phyloP scores from a whole-genome alignment of 2,797 vertebrate species.

The Catostomus latipinnis region DNA sequence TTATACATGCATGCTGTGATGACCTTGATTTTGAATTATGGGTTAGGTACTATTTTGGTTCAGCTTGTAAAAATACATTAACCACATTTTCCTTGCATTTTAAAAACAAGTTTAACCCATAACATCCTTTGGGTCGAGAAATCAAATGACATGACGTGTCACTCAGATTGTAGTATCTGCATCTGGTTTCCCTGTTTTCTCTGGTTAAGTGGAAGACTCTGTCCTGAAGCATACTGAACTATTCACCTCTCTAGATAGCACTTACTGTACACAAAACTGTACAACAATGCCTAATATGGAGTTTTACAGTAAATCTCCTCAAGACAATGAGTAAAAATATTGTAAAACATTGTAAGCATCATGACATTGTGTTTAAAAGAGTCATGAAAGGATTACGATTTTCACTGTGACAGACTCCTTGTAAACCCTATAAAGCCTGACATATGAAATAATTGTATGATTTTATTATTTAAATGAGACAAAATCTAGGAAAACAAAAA shows the following conservation, averaged over 20 bases:
- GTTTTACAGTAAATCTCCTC: constrained; percentile 13
- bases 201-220: constrained; percentile 4
- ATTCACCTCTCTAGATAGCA: neutral
- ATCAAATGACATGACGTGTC: constrained; percentile 5
- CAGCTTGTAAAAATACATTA: neutral
- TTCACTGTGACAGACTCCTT: neutral
- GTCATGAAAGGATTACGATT: neutral
- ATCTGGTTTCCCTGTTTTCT: constrained; percentile 32
- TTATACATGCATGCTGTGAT: neutral
- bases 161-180: neutral
- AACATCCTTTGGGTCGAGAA: neutral
- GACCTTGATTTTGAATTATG: neutral
- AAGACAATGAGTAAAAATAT: constrained; percentile 25
- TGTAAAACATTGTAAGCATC: constrained; percentile 3
- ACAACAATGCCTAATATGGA: constrained; percentile 38
- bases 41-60: neutral
- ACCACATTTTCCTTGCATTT: neutral
- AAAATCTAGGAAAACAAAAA: too few relatives aligned
- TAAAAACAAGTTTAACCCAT: neutral
- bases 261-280: neutral
- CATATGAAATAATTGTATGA: neutral
- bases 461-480: too few relatives aligned
- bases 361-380: constrained; percentile 2
- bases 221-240: constrained; percentile 3
- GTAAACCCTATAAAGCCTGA: neutral